Base-by-base conservation (phyloP, 2,888 invertebrate species). In the Hedychridium roseum region DNA sequence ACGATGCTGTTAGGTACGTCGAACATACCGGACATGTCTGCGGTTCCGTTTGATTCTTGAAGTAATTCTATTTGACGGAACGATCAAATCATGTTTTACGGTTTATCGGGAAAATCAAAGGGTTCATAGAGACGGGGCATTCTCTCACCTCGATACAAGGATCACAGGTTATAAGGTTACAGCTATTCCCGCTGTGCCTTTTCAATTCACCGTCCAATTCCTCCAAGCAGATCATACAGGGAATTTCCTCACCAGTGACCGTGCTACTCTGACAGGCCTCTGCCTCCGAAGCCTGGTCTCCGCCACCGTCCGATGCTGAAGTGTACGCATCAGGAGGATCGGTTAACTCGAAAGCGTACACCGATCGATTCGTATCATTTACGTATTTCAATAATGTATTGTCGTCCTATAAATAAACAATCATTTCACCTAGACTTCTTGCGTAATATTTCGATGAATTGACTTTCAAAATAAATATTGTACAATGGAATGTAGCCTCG, bases 171-270 rank as follows among this genome's bases (percentile, higher is more conserved):
- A 70, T 58, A 18, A 86, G 78, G 12, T 81, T 80, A 59, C 85
- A 86, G 35, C 78, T 80, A 62, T 84, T 85, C n/a, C 79, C 79
- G 11, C 77, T 78, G 67, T 86, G 86, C 17, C 81, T 81, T 59
- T 82, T 81, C 41, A 86, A 74, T 46, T 83, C 82, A 16, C 77
- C 76, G 15, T 82, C 80, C 65, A 82, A 77, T 49, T 86, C 86
- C 57, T 86, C 86, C 34, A 86, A 74, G 59, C 86, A 87, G 54
- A 86, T 86, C 31, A 81, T 82, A 71, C 86, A 86, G 2, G 66
- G 62, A 12, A 70, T 67, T 49, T 76, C 76, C 21, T 76, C 77
- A 17, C 70, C 65, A n/a, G 64, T 58, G 28, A 54, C 50, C 1
- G 66, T 60, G 17, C 66, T 64, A 36, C 60, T 67, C 26, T 67